Evolutionary conservation across 2,113 vertebrate genomes (phyloP), one percentile per base, ranked within the genome.

Genomic region (Aptenodytes forsteri): DNA sequence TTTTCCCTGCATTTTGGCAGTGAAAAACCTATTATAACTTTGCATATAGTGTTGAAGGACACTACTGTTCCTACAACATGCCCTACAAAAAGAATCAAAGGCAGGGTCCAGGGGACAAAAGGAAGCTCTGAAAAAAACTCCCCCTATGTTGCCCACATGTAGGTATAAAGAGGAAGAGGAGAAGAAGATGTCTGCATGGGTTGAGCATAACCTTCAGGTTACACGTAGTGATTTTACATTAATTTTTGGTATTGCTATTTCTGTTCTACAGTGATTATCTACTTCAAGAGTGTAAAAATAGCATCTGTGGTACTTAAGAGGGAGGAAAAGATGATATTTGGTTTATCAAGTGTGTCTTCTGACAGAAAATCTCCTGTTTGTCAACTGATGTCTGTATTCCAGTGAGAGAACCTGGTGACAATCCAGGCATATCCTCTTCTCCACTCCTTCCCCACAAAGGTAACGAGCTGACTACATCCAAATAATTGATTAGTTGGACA

Each of bases 251-350:
- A 96, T 69, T 89, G 65, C 77, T 89, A 67, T 87, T 96, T 96
- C 94, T 72, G 83, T 62, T 84, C 55, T 82, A 42, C 66, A 54
- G 34, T 87, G 88, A 96, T 97, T 88, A 95, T 55, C 89, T 86
- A 85, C 94, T 89, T 93, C 89, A 89, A 58, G 55, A 71, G 56
- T 25, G 78, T 10, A 84, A 95, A 96, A 96, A 96, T 95, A 94
- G 93, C 80, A 67, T 25, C 87, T 54, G 52, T 61, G 79, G 52
- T 40, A 96, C 78, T 92, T 83, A 71, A 87, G 92, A 70, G 72
- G 55, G 70, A 76, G 40, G 34, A 89, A 90, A 89, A 36, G 90
- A 92, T 64, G 78, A 50, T 89, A 91, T 83, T 70, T 94, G 25
- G 67, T 91, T 72, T 67, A 92, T 46, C 71, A 87, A 92, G 78